phyloP scores from a whole-genome alignment of 2,113 vertebrate genomes.

The Ia io region DNA sequence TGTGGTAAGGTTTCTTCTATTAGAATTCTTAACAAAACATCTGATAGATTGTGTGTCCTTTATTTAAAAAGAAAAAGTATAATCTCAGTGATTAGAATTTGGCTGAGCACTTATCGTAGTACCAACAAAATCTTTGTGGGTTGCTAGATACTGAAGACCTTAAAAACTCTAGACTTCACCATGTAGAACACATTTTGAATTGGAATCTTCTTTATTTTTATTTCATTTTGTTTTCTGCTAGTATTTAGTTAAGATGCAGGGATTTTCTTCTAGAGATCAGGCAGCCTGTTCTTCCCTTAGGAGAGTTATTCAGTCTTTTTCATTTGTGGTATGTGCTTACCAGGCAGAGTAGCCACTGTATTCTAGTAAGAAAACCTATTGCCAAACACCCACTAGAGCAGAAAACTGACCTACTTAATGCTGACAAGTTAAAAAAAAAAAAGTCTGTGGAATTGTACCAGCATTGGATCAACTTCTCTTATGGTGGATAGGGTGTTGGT shows the following conservation, averaged over 20 bases:
- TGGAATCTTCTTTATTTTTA: not conserved
- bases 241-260: not conserved
- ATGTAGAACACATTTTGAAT: slow-evolving; percentile 27
- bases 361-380: slow-evolving; percentile 56
- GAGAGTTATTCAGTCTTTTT: slow-evolving; percentile 45
- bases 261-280: slow-evolving; percentile 32
- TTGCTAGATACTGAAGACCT: not conserved
- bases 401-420: slow-evolving; percentile 72
- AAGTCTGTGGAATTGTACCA: slow-evolving; percentile 35
- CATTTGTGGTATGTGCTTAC: slow-evolving; percentile 50
- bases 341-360: slow-evolving; percentile 52
- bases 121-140: not conserved
- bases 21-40: slow-evolving; percentile 26
- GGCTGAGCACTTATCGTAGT: not conserved
- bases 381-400: slow-evolving; percentile 64
- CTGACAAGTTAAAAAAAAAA: slow-evolving; percentile 53
- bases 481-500: not conserved
- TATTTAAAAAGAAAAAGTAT: not conserved
- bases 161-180: slow-evolving; percentile 12
- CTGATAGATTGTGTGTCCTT: not conserved
- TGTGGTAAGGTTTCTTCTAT: not conserved
- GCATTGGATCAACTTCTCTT: slow-evolving; percentile 12
- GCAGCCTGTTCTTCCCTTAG: not conserved
- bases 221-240: slow-evolving; percentile 5
- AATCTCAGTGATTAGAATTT: slow-evolving; percentile 15